These are phyloP conservation scores for Numida meleagris DNA, from an alignment of 2,113 vertebrate species.

Conservation along the genomic window DNA sequence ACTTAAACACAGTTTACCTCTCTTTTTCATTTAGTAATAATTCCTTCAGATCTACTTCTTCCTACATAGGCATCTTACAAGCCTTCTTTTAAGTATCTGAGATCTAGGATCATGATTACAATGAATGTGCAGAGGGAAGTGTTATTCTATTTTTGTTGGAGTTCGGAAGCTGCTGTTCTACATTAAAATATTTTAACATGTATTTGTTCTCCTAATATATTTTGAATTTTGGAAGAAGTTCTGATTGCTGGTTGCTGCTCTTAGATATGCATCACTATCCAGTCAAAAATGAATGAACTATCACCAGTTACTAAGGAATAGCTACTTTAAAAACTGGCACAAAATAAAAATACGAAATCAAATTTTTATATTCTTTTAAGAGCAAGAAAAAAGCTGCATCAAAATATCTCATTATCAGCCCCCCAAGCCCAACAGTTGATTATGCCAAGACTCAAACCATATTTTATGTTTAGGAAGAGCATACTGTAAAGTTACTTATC, in stretches of 20 bases:
- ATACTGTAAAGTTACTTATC: neutral
- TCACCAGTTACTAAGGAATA: neutral
- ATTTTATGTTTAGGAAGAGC: neutral
- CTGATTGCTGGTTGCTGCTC: neutral
- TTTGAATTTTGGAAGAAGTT: neutral
- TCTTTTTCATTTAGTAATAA: neutral
- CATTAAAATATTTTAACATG: neutral
- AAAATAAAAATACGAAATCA: neutral
- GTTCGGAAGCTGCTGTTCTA: neutral
- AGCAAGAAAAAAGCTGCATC: neutral
- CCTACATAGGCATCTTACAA: neutral
- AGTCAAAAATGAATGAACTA: neutral
- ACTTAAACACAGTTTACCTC: neutral
- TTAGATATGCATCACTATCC: neutral
- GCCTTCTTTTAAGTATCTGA: neutral
- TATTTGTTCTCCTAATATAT: neutral
- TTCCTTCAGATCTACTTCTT: neutral
- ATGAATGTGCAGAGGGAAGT: fast-evolving
- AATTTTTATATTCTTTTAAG: neutral
- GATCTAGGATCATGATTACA: neutral
- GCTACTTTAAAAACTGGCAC: neutral
- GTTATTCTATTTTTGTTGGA: neutral
- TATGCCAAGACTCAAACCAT: neutral
- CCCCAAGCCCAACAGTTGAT: too few species aligned
- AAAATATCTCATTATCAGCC: fast-evolving